Conservation (phyloP, 2,797 vertebrate species). For the Tenualosa ilisha region DNA sequence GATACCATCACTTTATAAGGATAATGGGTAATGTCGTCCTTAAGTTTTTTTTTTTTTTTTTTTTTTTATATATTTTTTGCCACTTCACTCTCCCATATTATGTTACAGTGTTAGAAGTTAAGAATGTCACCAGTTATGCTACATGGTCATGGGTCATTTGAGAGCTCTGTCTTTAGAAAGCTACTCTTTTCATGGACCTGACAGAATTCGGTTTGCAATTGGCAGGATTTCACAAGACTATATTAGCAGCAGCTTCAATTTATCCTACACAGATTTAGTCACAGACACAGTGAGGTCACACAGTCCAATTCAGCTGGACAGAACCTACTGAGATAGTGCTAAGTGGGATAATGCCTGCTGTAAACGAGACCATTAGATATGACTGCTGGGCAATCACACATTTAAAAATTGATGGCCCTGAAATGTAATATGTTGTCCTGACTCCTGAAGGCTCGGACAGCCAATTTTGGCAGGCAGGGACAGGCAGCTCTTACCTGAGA, state of each 20-base stretch:
- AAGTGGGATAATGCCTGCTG: neutral
- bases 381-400: neutral
- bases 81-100: neutral
- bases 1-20: neutral
- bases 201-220: neutral
- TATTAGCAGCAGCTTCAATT: neutral
- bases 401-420: conserved; percentile 7
- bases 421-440: neutral
- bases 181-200: neutral
- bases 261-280: neutral
- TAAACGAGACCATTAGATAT: conserved; percentile 12
- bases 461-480: neutral
- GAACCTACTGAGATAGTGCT: neutral
- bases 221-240: neutral
- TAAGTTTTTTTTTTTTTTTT: neutral
- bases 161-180: neutral
- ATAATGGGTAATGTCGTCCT: neutral
- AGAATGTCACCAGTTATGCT: neutral
- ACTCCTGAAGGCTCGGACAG: neutral
- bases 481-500: conserved; percentile 77
- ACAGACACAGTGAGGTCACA: neutral
- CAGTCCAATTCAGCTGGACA: neutral
- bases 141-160: neutral
- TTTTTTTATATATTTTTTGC: neutral
- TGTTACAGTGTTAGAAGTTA: neutral